Percentiles rank a stretch among this genome's conserved stretches.
These are phyloP conservation scores for Tragelaphus imberbis DNA, from an alignment of 2,113 vertebrate genomes.

Conservation along the genomic window DNA sequence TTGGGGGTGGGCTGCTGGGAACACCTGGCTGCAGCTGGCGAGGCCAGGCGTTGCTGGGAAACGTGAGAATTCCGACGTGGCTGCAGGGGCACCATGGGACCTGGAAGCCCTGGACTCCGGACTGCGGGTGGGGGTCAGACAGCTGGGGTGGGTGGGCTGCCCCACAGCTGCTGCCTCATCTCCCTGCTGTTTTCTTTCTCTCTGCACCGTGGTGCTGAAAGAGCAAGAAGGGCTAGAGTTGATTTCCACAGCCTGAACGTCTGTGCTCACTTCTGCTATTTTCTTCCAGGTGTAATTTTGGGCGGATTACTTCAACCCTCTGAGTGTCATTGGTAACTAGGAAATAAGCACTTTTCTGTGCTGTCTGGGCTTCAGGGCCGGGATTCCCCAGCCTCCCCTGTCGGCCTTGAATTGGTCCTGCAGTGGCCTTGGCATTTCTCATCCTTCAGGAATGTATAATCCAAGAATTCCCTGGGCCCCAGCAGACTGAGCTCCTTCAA, in stretches of 20 bases:
- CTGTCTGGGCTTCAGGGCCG: neutral
- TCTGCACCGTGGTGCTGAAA: neutral
- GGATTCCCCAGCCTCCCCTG: neutral
- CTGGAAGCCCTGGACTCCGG: neutral
- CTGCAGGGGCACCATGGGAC: neutral
- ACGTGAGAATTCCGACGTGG: fast-evolving
- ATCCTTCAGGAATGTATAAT: neutral
- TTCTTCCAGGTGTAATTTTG: fast-evolving
- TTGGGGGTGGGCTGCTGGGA: neutral
- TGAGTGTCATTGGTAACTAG: neutral
- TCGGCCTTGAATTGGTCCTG: neutral
- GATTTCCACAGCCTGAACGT: neutral
- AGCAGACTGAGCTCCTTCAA: neutral
- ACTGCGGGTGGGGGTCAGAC: fast-evolving
- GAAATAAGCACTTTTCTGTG: neutral
- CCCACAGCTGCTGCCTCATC: fast-evolving
- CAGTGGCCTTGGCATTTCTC: fast-evolving
- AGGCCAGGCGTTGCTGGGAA: neutral
- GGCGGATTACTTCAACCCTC: neutral
- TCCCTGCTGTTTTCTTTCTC: too few species aligned
- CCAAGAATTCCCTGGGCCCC: neutral
- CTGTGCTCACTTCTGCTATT: neutral
- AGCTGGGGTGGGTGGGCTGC: neutral
- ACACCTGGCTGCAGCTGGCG: neutral
- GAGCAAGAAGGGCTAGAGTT: neutral